Evolutionary conservation across 2,113 vertebrate species (phyloP).

Genomic region (Lipotes vexillifer): DNA sequence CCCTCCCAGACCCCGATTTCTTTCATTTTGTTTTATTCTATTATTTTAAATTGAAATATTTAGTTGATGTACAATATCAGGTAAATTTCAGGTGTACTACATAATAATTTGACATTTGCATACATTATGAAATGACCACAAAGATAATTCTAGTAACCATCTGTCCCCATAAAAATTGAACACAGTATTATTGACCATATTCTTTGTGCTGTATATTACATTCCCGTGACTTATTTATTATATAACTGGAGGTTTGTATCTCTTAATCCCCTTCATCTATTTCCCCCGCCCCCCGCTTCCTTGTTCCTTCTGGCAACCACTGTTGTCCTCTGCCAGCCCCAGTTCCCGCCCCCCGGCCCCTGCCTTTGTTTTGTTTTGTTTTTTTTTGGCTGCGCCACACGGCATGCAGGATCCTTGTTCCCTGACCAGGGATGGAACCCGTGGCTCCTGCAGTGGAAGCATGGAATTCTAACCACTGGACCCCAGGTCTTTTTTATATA

Average conservation of each 20-base stretch:
- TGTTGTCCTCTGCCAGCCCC: not conserved
- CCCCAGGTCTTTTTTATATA: not conserved
- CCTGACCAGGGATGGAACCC: not conserved
- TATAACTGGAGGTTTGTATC: not conserved
- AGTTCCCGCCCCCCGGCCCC: not conserved
- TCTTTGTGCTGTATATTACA: not conserved
- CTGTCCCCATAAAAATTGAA: not conserved
- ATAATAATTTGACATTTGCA: not conserved
- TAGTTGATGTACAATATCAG: not conserved
- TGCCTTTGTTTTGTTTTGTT: too few relatives aligned
- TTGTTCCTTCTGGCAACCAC: not conserved
- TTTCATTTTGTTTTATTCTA: not conserved
- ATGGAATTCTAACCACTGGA: not conserved
- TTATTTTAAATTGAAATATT: not conserved
- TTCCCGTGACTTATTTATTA: not conserved
- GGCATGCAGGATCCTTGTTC: not conserved
- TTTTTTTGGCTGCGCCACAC: accelerated
- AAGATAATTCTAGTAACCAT: not conserved
- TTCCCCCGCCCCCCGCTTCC: accelerated
- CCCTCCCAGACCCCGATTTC: not conserved
- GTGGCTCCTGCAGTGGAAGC: not conserved
- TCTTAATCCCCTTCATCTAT: not conserved
- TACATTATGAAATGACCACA: not conserved
- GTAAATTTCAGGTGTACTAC: not conserved
- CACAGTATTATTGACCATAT: not conserved